Evolutionary conservation across 1,140 invertebrate genomes (phyloP).

Genomic region (Zaprionus camerounensis): DNA sequence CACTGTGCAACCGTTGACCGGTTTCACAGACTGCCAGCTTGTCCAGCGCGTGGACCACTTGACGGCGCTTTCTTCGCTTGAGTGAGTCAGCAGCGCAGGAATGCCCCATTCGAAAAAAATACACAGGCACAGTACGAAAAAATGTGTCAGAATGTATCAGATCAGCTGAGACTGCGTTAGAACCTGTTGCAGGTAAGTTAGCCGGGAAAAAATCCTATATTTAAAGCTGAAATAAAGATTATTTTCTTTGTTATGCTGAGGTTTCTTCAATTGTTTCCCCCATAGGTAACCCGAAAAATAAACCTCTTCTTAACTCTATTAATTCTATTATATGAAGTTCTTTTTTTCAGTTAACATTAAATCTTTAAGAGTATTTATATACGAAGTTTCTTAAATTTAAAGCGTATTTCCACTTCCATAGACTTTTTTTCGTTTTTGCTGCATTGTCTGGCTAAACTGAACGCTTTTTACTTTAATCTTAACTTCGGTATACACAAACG

Average conservation of each 20-base stretch:
- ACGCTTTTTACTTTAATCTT: slow-evolving; percentile 27
- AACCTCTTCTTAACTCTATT: too few relatives aligned
- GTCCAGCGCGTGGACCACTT: slow-evolving; percentile 41
- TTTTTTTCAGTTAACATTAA: too few relatives aligned
- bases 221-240: not conserved
- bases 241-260: not conserved
- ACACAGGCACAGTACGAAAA: not conserved
- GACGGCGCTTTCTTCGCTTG: slow-evolving; percentile 49
- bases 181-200: not conserved
- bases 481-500: slow-evolving; percentile 23
- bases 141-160: slow-evolving; percentile 26
- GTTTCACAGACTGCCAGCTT: slow-evolving; percentile 40
- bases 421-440: not conserved
- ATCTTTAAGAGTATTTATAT: too few relatives aligned
- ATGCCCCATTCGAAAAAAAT: slow-evolving; percentile 43
- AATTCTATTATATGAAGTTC: too few relatives aligned
- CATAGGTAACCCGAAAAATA: too few relatives aligned
- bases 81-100: slow-evolving; percentile 63
- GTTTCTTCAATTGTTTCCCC: too few relatives aligned
- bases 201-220: not conserved
- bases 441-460: not conserved
- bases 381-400: not conserved
- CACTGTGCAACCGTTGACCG: slow-evolving; percentile 53
- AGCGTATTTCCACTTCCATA: not conserved
- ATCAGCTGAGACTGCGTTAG: not conserved